phyloP scores from a whole-genome alignment of 2,888 invertebrate species.

The Macrophya alboannulata region DNA sequence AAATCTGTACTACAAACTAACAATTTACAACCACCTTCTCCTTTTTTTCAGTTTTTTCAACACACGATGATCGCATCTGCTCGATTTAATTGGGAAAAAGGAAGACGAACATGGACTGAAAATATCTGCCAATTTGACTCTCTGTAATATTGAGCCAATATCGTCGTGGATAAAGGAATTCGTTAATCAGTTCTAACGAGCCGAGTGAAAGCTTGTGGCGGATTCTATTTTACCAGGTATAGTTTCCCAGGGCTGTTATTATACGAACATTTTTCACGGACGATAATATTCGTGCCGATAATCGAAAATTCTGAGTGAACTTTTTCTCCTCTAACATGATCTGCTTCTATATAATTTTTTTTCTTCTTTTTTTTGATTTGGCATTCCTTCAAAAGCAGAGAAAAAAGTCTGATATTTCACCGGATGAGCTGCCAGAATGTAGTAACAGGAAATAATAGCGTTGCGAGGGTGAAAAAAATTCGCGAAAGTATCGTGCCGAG shows the following conservation, averaged over 20 bases:
- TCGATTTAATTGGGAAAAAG: not conserved
- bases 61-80: not conserved
- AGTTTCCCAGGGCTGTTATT: conserved; percentile 10
- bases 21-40: not conserved
- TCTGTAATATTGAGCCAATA: conserved; percentile 6
- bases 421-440: conserved; percentile 31
- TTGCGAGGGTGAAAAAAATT: conserved; percentile 34
- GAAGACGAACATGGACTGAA: not conserved
- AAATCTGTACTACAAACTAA: not conserved
- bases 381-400: not conserved
- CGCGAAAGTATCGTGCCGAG: not conserved
- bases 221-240: conserved; percentile 11
- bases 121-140: conserved; percentile 2
- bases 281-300: conserved; percentile 4
- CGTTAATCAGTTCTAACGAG: conserved; percentile 2
- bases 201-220: not conserved
- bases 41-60: no score
- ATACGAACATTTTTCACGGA: not conserved
- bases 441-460: conserved; percentile 14
- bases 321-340: conserved; percentile 1
- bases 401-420: conserved; percentile 6
- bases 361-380: not conserved
- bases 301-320: not conserved
- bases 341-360: not conserved
- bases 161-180: conserved; percentile 14